Percentiles rank a stretch among this genome's conserved stretches.
phyloP scores from a whole-genome alignment of 2,888 invertebrate genomes.

The Rhagonycha fulva region DNA sequence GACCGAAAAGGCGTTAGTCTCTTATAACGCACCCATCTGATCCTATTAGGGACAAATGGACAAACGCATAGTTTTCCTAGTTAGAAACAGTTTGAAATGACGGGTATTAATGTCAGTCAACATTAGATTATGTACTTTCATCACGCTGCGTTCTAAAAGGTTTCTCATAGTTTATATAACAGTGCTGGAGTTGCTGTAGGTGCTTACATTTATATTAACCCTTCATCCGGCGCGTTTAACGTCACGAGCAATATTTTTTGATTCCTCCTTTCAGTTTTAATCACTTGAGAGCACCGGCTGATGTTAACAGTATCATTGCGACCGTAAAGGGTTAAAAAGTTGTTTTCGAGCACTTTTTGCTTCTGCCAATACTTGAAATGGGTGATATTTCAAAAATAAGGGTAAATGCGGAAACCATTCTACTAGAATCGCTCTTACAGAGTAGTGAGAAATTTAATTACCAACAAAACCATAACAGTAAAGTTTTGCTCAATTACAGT shows the following conservation, averaged over 20 bases:
- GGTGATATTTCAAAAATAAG: not conserved
- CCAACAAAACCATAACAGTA: not conserved
- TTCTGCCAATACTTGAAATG: not conserved
- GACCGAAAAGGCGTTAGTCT: not conserved
- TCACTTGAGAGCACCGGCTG: not conserved
- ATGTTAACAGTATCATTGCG: not conserved
- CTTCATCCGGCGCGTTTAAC: not conserved
- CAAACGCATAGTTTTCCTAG: not conserved
- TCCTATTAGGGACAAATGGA: not conserved
- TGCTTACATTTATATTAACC: not conserved
- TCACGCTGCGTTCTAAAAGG: not conserved
- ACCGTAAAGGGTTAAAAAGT: not conserved
- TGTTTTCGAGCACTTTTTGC: not conserved
- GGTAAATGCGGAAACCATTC: not conserved
- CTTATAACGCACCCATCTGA: not conserved
- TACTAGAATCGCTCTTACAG: not conserved
- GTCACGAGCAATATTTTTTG: not conserved
- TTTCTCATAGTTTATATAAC: not conserved
- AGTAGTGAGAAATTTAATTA: not conserved
- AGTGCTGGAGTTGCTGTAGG: not conserved
- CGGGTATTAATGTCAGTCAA: not conserved
- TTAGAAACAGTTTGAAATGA: not conserved
- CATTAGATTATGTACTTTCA: not conserved
- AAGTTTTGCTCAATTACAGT: not conserved
- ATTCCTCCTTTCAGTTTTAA: not conserved